Evolutionary conservation across 2,797 vertebrate genomes (phyloP), one percentile per base, ranked within the genome.

Genomic region (Sebastes dallii): DNA sequence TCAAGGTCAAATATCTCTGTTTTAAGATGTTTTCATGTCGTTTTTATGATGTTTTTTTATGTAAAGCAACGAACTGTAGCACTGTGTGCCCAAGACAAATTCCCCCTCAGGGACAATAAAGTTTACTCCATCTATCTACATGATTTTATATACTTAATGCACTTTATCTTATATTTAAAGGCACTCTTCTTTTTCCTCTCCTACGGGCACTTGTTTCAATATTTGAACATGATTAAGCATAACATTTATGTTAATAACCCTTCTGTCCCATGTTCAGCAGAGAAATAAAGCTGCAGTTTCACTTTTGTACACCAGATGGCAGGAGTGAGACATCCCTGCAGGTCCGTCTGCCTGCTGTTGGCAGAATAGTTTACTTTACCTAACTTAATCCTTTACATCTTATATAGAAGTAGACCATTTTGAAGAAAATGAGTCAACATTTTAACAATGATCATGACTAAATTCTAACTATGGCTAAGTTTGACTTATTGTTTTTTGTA

Each of bases 241-340:
- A 30, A 54, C 20, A 22, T 8, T 50, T 1, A 20, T 30, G 6
- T 66, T 18, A 39, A 42, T 42, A 42, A 6, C 14, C 14, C 2
- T 42, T 42, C 27, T 13, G 16, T 5, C 25, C 14, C 6, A 11
- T 4, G 2, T 22, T 27, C 3, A 22, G 12, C 42, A 56, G 10
- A 74, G 55, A 61, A 50, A 22, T 36, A 4, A 59, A 29, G 59
- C 8, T 58, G 73, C 4, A 50, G 13, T 67, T 67, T 42, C 3
- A 6, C 4, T 11, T 77, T 50, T 39, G 3, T 55, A 70, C 76
- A 78, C 54, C 73, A 86, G 86, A 72, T 84, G 83, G 67, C 27
- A 58, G 0, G 27, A n/a, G 34, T 62, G 69, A 30, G 20, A 14
- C 20, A 66, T 24, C 8, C 56, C n/a, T 29, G 34, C 32, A 77